Percentiles rank a stretch among this genome's conserved stretches.
phyloP scores from a whole-genome alignment of 2,797 vertebrate genomes.

The Eidolon dupreanum region DNA sequence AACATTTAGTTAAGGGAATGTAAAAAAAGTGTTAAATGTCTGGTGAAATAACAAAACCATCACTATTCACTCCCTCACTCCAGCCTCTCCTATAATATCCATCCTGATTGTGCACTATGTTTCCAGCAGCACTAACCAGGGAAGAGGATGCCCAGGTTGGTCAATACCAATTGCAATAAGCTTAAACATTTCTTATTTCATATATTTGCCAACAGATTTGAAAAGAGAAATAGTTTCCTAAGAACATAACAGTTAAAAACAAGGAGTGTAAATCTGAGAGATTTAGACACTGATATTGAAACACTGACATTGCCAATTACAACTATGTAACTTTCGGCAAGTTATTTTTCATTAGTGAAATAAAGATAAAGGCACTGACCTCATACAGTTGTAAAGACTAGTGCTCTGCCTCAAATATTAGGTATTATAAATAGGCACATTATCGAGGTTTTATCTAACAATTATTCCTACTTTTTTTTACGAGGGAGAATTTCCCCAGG shows the following conservation, averaged over 20 bases:
- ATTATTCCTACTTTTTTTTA: neutral
- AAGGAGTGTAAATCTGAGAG: neutral
- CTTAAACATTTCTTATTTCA: neutral
- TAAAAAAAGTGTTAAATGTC: neutral
- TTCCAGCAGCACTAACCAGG: neutral
- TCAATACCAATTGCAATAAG: neutral
- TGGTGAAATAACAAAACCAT: neutral
- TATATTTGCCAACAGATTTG: neutral
- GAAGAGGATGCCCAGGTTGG: neutral
- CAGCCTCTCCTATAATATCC: neutral
- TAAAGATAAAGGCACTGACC: neutral
- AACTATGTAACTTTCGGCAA: neutral
- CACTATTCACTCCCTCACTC: neutral
- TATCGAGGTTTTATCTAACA: neutral
- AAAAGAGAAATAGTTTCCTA: neutral
- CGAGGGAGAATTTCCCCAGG: neutral
- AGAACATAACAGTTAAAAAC: neutral
- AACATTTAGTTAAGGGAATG: neutral
- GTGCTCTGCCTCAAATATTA: neutral
- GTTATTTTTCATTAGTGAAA: conserved; percentile 12
- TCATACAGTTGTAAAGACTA: neutral
- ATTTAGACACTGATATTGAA: neutral
- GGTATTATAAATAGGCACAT: neutral
- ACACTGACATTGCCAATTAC: neutral
- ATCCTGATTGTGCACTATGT: neutral